phyloP scores from a whole-genome alignment of 2,113 vertebrate genomes.

The Rhea americana region DNA sequence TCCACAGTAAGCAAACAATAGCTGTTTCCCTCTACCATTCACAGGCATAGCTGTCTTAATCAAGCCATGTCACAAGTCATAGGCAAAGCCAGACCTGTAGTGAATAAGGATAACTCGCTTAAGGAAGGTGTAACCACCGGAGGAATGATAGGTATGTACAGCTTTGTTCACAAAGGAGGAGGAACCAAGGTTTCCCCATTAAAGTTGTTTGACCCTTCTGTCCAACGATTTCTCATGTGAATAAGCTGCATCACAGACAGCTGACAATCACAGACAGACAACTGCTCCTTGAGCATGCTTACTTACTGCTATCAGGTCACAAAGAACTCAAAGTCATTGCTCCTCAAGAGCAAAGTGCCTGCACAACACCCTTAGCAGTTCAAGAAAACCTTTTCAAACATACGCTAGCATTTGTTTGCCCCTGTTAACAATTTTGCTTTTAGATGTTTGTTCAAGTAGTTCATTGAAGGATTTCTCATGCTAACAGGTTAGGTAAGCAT shows the following conservation, averaged over 20 bases:
- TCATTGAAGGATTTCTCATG: fast-evolving
- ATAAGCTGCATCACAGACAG: not conserved
- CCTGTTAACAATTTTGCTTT: not conserved
- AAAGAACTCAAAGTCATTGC: fast-evolving
- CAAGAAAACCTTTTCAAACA: not conserved
- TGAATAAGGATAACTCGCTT: not conserved
- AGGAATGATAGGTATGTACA: slow-evolving; percentile 31
- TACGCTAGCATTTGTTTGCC: not conserved
- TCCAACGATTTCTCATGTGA: not conserved
- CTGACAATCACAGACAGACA: fast-evolving
- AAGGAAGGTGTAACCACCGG: slow-evolving; percentile 23
- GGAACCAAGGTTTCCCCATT: not conserved
- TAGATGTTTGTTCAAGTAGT: not conserved
- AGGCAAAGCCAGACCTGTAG: slow-evolving; percentile 53
- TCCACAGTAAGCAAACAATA: not conserved
- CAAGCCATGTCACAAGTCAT: fast-evolving
- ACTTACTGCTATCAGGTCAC: not conserved
- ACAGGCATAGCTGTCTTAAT: not conserved
- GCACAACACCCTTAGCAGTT: fast-evolving
- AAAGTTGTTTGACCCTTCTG: not conserved
- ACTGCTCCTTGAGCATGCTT: not conserved
- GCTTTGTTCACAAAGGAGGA: not conserved
- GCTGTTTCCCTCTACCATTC: not conserved
- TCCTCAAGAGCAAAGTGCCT: not conserved
- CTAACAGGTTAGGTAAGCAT: not conserved